Evolutionary conservation across 2,797 vertebrate species (phyloP).

Genomic region (Peromyscus melanophrys): DNA sequence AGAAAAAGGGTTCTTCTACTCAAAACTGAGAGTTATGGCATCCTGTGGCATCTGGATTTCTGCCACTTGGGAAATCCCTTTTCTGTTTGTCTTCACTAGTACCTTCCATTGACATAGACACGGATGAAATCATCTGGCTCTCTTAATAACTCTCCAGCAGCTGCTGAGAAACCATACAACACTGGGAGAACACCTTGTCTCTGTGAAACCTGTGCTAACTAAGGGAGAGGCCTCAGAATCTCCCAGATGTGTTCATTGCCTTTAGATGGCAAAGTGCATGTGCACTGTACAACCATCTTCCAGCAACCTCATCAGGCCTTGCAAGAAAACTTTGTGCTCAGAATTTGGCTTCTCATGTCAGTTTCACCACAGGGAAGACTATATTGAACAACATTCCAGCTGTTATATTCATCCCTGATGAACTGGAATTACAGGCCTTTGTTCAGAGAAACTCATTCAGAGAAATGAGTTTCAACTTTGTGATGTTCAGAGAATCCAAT

Average conservation of each 20-base stretch:
- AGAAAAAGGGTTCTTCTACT: neutral
- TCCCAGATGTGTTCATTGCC: neutral
- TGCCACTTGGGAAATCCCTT: neutral
- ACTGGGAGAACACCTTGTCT: neutral
- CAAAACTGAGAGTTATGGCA: neutral
- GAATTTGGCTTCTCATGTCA: slow-evolving; percentile 48
- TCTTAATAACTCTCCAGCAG: neutral
- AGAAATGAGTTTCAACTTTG: no score
- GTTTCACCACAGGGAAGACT: slow-evolving; percentile 60
- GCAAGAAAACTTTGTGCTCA: neutral
- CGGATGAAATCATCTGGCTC: neutral
- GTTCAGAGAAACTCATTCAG: neutral
- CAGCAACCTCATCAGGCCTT: neutral
- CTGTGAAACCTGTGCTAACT: neutral
- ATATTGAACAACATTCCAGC: neutral
- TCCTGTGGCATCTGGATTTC: neutral
- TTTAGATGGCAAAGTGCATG: neutral
- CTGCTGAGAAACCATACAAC: slow-evolving; percentile 32
- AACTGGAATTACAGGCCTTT: slow-evolving; percentile 56
- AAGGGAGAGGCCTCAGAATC: neutral
- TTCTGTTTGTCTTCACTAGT: neutral
- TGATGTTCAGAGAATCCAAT: neutral
- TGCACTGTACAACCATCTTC: neutral
- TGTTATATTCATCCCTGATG: slow-evolving; percentile 60
- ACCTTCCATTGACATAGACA: neutral